Percentiles rank a stretch among this genome's conserved stretches.
These are phyloP conservation scores for Pangasius macronema DNA, from an alignment of 2,797 vertebrate genomes.

Conservation along the genomic window DNA sequence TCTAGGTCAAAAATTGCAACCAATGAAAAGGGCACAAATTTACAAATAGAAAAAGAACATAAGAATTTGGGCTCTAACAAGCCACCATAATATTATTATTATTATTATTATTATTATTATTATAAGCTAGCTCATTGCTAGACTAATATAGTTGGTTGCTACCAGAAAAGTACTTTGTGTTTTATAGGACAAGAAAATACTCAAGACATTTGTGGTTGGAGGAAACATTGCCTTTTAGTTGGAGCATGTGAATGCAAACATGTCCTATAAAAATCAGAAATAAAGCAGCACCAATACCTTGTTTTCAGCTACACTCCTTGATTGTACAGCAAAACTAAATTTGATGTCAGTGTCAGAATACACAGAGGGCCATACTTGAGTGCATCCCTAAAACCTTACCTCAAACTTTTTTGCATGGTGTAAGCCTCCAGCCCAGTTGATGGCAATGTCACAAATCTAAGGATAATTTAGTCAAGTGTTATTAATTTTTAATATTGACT, in stretches of 20 bases:
- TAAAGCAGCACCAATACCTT: neutral
- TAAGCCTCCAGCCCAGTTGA: conserved; percentile 97
- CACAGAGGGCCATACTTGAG: neutral
- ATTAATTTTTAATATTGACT: neutral
- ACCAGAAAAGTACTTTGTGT: neutral
- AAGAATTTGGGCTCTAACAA: too few relatives aligned
- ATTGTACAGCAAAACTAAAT: neutral
- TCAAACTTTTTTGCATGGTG: conserved; percentile 99
- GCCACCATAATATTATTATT: too few relatives aligned
- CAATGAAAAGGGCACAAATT: too few relatives aligned
- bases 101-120: too few relatives aligned
- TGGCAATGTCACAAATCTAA: conserved; percentile 97
- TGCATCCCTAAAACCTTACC: conserved; percentile 69
- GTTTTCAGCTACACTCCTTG: neutral
- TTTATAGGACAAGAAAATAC: neutral
- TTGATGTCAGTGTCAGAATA: neutral
- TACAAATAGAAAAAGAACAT: too few relatives aligned
- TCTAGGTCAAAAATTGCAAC: too few relatives aligned
- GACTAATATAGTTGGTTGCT: neutral
- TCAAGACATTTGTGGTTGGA: neutral
- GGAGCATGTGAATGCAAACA: neutral
- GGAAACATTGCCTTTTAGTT: neutral
- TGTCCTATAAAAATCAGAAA: neutral
- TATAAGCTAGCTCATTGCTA: too few relatives aligned
- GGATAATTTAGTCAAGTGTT: neutral